phyloP scores from a whole-genome alignment of 2,888 invertebrate genomes.

The Tiphia femorata region DNA sequence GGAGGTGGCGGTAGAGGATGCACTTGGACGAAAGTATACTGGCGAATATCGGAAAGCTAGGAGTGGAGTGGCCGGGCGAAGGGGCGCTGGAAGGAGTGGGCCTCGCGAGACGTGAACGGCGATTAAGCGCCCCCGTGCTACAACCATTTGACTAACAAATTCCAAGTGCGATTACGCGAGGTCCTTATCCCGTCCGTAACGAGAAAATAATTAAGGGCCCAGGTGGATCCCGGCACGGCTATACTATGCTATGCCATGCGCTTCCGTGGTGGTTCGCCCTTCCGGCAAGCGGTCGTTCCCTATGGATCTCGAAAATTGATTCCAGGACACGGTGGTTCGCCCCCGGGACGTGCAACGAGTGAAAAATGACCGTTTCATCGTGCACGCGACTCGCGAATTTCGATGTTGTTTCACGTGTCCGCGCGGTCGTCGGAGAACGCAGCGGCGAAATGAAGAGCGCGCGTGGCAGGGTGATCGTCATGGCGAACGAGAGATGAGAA shows the following conservation, averaged over 20 bases:
- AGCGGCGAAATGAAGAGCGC: too few relatives aligned
- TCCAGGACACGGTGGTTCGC: neutral
- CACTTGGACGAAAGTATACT: constrained; percentile 12
- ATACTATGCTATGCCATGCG: constrained; percentile 34
- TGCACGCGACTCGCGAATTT: neutral
- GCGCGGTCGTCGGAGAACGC: neutral
- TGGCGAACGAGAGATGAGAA: neutral
- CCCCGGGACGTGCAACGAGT: neutral
- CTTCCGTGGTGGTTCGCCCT: constrained; percentile 1
- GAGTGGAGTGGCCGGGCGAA: too few relatives aligned
- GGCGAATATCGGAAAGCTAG: constrained; percentile 40
- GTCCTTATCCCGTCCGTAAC: neutral
- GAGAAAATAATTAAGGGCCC: constrained; percentile 39
- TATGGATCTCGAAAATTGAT: neutral
- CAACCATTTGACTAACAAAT: constrained; percentile 46
- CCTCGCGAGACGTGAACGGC: constrained; percentile 7
- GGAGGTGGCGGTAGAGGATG: too few relatives aligned
- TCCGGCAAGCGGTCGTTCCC: too few relatives aligned
- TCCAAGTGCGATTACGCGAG: constrained; percentile 23
- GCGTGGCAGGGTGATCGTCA: too few relatives aligned
- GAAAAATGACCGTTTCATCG: neutral
- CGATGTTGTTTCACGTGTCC: too few relatives aligned
- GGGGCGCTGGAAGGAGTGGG: neutral
- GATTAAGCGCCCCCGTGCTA: constrained; percentile 24
- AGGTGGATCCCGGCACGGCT: constrained; percentile 18